Conservation (phyloP, 2,797 vertebrate genomes). For the Rhadinocentrus ornatus region DNA sequence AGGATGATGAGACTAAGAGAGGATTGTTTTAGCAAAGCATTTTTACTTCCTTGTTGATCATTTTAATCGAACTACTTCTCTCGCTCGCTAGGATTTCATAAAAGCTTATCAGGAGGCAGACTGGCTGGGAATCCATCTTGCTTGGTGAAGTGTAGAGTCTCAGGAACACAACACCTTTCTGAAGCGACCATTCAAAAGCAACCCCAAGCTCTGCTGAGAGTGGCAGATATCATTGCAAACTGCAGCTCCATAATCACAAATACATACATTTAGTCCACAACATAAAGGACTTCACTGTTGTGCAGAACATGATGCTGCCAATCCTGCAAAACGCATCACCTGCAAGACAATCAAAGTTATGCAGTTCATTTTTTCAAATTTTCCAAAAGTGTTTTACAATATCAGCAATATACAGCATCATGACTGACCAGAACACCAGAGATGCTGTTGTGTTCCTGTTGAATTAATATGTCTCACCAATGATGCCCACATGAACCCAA, state of each 20-base stretch:
- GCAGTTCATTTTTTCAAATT: neutral
- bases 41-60: conserved; percentile 77
- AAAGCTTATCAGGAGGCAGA: conserved; percentile 74
- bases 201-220: conserved; percentile 74
- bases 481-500: conserved; percentile 16
- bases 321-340: conserved; percentile 60
- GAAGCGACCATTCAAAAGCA: conserved; percentile 69
- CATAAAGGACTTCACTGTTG: conserved; percentile 71
- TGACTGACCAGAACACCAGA: neutral
- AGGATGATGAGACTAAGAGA: conserved; percentile 33
- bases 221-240: conserved; percentile 74
- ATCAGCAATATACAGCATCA: conserved; percentile 5
- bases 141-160: conserved; percentile 71
- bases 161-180: conserved; percentile 73
- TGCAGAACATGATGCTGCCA: conserved; percentile 68
- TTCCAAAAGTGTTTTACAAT: conserved; percentile 10
- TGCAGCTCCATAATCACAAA: conserved; percentile 69
- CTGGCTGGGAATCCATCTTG: conserved; percentile 73
- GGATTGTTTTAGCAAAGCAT: conserved; percentile 20
- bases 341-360: conserved; percentile 46
- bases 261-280: conserved; percentile 68
- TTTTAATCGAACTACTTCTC: conserved; percentile 74
- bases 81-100: conserved; percentile 59
- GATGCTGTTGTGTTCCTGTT: conserved; percentile 5
- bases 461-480: conserved; percentile 6